phyloP scores from a whole-genome alignment of 2,797 vertebrate genomes.

The Argya squamiceps region DNA sequence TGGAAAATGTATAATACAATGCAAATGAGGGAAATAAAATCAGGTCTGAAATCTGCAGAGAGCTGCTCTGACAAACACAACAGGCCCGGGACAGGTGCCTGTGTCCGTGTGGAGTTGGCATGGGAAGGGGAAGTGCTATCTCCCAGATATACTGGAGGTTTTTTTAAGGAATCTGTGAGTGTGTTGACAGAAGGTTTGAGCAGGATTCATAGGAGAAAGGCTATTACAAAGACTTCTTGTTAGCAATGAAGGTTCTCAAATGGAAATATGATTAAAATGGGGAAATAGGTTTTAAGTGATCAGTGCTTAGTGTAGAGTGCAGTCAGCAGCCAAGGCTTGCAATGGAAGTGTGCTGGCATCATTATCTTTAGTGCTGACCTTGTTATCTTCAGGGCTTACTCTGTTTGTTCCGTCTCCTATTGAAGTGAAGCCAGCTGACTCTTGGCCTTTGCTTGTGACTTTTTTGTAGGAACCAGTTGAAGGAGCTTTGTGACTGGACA shows the following conservation, averaged over 20 bases:
- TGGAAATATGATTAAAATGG: not conserved
- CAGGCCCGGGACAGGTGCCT: not conserved
- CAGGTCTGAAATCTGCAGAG: not conserved
- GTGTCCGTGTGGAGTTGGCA: fast-evolving
- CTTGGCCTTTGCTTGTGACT: not conserved
- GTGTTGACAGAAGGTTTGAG: not conserved
- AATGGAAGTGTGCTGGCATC: not conserved
- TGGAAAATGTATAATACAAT: slow-evolving; percentile 15
- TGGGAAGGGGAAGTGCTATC: not conserved
- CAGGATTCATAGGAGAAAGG: not conserved
- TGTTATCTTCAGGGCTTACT: not conserved
- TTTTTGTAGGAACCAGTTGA: not conserved
- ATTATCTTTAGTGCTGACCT: not conserved
- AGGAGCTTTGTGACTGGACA: not conserved
- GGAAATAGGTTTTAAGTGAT: not conserved
- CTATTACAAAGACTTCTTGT: not conserved
- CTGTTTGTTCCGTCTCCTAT: not conserved
- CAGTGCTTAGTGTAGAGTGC: not conserved
- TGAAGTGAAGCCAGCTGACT: not conserved
- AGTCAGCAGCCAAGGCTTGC: not conserved
- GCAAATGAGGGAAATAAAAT: slow-evolving; percentile 11
- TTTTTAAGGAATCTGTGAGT: not conserved
- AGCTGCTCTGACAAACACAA: not conserved
- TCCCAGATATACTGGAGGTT: not conserved
- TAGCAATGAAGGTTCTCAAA: not conserved